A percentile compares a stretch with the other conserved stretches of the same genome.
phyloP scores from a whole-genome alignment of 2,797 vertebrate genomes.

The Hipposideros larvatus region DNA sequence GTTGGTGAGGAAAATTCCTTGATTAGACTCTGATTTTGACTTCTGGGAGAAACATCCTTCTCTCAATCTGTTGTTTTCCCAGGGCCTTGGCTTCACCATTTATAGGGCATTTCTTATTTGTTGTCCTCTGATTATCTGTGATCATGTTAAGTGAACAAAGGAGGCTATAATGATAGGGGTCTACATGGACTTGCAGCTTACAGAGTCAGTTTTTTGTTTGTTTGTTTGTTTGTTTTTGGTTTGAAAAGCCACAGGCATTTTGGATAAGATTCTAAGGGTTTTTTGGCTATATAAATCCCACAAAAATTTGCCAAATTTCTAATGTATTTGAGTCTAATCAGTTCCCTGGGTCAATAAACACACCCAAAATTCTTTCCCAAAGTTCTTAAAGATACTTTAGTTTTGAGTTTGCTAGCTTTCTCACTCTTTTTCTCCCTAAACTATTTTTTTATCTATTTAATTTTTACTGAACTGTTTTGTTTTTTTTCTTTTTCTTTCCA shows the following conservation, averaged over 20 bases:
- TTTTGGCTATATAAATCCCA: neutral
- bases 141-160: neutral
- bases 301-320: neutral
- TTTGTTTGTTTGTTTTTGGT: neutral
- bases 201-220: neutral
- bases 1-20: neutral
- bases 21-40: neutral
- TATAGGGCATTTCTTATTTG: neutral
- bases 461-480: neutral
- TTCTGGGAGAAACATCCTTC: neutral
- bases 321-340: neutral
- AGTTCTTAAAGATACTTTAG: neutral
- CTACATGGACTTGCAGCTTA: neutral
- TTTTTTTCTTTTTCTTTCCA: fast-evolving
- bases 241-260: neutral
- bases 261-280: neutral
- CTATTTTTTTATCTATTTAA: neutral
- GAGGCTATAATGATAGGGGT: neutral
- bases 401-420: neutral
- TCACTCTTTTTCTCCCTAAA: neutral
- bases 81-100: neutral
- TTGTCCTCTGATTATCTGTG: neutral
- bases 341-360: neutral
- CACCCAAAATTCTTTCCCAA: neutral
- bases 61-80: neutral